phyloP scores from a whole-genome alignment of 2,888 invertebrate species.

The Osmoderma eremita region DNA sequence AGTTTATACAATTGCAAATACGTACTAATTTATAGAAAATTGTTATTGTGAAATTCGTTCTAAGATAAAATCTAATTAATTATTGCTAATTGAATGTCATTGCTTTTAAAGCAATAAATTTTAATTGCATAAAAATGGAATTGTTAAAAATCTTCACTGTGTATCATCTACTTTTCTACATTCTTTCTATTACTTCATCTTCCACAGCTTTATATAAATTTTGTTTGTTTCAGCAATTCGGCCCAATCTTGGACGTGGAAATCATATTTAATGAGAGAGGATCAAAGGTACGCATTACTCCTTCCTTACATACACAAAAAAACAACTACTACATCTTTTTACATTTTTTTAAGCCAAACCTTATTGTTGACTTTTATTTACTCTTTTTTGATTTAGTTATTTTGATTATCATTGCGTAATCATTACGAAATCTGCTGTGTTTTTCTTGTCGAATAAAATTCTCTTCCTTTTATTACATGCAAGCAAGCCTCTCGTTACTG shows the following conservation, averaged over 20 bases:
- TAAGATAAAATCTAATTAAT: too few relatives aligned
- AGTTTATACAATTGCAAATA: too few relatives aligned
- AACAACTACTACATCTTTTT: conserved; percentile 42
- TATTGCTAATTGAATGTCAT: too few relatives aligned
- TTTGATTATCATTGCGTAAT: conserved; percentile 21
- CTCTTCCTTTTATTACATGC: conserved; percentile 39
- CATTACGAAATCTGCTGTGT: conserved; percentile 41
- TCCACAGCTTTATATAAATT: too few relatives aligned
- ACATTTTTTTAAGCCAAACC: conserved; percentile 41
- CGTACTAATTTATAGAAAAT: too few relatives aligned
- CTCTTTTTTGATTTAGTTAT: conserved; percentile 30
- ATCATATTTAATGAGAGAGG: conserved; percentile 99
- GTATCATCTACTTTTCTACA: too few relatives aligned
- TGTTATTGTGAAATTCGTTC: too few relatives aligned
- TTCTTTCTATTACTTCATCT: too few relatives aligned
- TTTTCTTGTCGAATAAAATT: conserved; percentile 39
- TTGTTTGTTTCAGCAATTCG: conserved; percentile 84
- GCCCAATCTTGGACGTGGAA: conserved; percentile 98
- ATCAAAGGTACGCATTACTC: conserved; percentile 89
- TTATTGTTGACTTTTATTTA: conserved; percentile 41
- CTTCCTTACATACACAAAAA: conserved; percentile 34
- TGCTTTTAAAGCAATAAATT: too few relatives aligned
- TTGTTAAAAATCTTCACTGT: too few relatives aligned
- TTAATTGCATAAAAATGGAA: too few relatives aligned
- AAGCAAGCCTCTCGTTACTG: conserved; percentile 38